These are phyloP conservation scores for Synanthedon tipuliformis DNA, from an alignment of 2,888 invertebrate species.

Conservation along the genomic window DNA sequence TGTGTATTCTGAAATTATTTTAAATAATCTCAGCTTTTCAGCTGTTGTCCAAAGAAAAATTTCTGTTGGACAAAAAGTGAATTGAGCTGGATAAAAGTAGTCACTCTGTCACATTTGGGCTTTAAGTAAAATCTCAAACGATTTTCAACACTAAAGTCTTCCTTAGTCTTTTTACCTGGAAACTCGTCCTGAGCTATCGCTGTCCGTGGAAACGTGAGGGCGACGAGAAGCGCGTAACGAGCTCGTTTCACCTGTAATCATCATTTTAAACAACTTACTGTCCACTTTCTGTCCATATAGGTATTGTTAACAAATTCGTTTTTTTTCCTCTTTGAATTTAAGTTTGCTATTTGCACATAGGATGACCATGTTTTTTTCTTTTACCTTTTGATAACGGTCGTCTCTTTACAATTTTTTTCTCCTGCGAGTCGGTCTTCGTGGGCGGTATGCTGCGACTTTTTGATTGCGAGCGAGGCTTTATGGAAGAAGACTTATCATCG, in stretches of 20 bases:
- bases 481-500: slow-evolving; percentile 35
- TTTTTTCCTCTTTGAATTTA: no score
- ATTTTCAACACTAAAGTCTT: no score
- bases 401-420: slow-evolving; percentile 46
- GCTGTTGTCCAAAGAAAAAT: no score
- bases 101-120: no score
- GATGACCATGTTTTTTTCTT: neutral
- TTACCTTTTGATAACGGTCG: slow-evolving; percentile 47
- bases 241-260: slow-evolving; percentile 29
- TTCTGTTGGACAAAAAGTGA: no score
- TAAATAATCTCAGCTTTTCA: no score
- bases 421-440: slow-evolving; percentile 34
- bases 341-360: neutral
- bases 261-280: no score
- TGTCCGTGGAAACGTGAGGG: slow-evolving; percentile 56
- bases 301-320: no score
- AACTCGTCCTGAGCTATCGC: slow-evolving; percentile 57
- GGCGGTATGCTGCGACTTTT: slow-evolving; percentile 43
- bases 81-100: no score
- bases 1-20: no score
- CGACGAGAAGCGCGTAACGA: slow-evolving; percentile 47
- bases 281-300: no score
- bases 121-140: no score
- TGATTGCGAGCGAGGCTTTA: slow-evolving; percentile 50
- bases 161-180: slow-evolving; percentile 61